Base-by-base conservation (phyloP, 2,113 vertebrate species). In the Psittacus erithacus region DNA sequence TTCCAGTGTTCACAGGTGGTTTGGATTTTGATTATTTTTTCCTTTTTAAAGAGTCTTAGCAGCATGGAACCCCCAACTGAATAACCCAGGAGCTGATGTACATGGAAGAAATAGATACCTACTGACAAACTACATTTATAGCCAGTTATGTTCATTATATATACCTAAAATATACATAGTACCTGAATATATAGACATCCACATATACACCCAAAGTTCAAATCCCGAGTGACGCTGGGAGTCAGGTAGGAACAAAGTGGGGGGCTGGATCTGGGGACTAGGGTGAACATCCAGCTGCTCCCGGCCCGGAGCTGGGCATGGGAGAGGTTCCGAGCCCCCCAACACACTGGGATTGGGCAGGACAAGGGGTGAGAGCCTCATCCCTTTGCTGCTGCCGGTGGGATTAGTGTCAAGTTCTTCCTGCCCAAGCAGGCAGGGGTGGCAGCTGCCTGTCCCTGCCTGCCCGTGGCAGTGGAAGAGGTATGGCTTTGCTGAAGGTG, bases 121-220 rank as follows among this genome's bases (percentile, higher is more conserved):
- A 27, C 17, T 4, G 59, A 80, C 3, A 92, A 38, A 63, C 31
- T 78, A 91, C 80, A 46, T 78, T 65, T 52, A 84, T 23, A 86
- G 53, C 49, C 86, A 65, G 82, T 71, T 71, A 78, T 6, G 59
- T 78, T 83, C 91, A 17, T 79, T 11, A 60, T 7, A 84, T 35
- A 90, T 16, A 50, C 46, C 91, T 4, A 46, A 81, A 93, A 93
- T 90, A 92, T 94, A 92, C 94, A 95, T 9, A 82, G 92, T 70
- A 95, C 82, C 86, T 29, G 62, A 77, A 53, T 24, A 91, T 65
- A 52, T 15, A 50, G 78, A 94, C 95, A 91, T 55, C 93, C 92
- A 93, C 91, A 65, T 82, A 5, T 82, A 92, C 78, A 91, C 35
- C 75, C 89, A 13, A 44, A 57, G 49, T 9, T 14, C 16, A 79